phyloP scores from a whole-genome alignment of 2,797 vertebrate species.

The Meda fulgida region DNA sequence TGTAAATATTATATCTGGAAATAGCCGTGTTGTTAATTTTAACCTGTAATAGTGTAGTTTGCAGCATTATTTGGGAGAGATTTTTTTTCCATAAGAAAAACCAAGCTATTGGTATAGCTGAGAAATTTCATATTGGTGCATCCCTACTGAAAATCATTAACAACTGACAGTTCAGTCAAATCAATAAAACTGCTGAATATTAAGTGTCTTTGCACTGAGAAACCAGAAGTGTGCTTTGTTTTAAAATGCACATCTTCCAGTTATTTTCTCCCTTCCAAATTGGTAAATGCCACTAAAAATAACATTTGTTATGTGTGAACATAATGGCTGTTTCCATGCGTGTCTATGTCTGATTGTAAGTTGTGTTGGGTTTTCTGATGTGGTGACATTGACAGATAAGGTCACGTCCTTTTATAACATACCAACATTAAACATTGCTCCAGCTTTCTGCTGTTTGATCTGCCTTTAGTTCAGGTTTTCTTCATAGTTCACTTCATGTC shows the following conservation, averaged over 20 bases:
- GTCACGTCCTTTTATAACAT: conserved; percentile 59
- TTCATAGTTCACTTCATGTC: conserved; percentile 56
- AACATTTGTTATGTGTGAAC: conserved; percentile 42
- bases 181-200: no score
- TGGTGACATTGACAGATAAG: conserved; percentile 54
- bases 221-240: neutral
- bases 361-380: conserved; percentile 14
- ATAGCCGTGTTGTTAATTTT: no score
- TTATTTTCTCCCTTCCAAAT: neutral
- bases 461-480: conserved; percentile 59
- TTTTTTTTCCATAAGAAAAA: no score
- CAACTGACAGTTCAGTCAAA: no score
- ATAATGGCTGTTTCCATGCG: conserved; percentile 59
- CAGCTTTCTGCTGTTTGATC: conserved; percentile 10
- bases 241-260: neutral
- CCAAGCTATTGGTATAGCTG: no score
- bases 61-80: no score
- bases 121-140: no score
- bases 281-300: neutral
- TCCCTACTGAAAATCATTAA: no score
- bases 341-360: conserved; percentile 64
- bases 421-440: conserved; percentile 44
- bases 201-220: no score
- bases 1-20: no score
- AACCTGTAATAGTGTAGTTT: no score